These are phyloP conservation scores for Iselma pallidipennis DNA, from an alignment of 2,888 invertebrate genomes.

Conservation along the genomic window DNA sequence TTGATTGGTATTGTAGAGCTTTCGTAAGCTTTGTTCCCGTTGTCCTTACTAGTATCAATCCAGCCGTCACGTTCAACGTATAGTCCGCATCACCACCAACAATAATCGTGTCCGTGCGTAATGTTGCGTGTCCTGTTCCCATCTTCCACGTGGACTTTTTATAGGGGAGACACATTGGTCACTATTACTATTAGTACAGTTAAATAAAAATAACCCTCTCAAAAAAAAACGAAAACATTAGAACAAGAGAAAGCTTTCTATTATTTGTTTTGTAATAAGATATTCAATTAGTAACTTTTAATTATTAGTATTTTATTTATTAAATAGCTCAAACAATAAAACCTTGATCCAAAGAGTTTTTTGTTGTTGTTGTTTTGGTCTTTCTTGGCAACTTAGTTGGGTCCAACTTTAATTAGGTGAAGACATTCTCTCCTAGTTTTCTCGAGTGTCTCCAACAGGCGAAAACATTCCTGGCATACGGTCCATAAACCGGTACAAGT, in stretches of 20 bases:
- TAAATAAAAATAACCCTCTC: not conserved
- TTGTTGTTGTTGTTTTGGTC: not conserved
- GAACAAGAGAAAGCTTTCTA: too few relatives aligned
- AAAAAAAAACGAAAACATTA: too few relatives aligned
- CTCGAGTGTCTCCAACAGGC: not conserved
- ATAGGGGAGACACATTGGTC: conserved; percentile 17
- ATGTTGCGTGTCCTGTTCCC: conserved; percentile 33
- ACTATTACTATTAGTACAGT: not conserved
- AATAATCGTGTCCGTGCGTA: conserved; percentile 35
- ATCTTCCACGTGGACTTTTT: conserved; percentile 22
- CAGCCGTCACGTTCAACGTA: not conserved
- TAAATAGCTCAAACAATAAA: not conserved
- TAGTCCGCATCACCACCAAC: not conserved
- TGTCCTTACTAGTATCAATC: not conserved
- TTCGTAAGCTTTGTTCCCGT: too few relatives aligned
- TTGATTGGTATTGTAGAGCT: not conserved
- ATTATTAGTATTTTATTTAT: too few relatives aligned
- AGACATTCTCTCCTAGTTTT: not conserved
- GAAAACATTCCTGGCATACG: conserved; percentile 9
- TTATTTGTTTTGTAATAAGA: too few relatives aligned
- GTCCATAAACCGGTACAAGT: conserved; percentile 19
- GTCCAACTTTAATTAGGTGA: not conserved
- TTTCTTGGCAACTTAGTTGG: not conserved
- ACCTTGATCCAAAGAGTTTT: not conserved
- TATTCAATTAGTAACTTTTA: too few relatives aligned